Evolutionary conservation across 2,888 invertebrate genomes (phyloP), one percentile per base, ranked within the genome.

Genomic region (Lomographa bimaculata): DNA sequence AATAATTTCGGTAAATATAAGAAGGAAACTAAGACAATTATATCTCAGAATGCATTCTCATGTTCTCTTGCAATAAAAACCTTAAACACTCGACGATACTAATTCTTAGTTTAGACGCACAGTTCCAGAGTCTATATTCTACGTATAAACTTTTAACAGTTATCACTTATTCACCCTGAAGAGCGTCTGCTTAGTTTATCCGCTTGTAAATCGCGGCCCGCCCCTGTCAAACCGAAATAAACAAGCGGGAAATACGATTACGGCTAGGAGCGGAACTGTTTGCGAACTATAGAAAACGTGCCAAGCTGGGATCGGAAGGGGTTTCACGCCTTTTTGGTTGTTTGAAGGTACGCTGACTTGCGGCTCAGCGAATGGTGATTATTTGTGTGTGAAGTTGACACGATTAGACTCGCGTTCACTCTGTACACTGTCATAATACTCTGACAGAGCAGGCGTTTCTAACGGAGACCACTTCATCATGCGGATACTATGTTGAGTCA

Each of bases 231-330:
- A 76, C 69, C 64, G 70, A 75, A 75, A 74, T 71, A 79, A 77
- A 78, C 72, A 72, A 71, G 65, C 71, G 59, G 49, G 64, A 78
- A 79, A 80, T 73, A 75, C 71, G 72, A 79, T 79, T 76, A 79
- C 65, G 57, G 64, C 58, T 58, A 56, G 64, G 63, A 66, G 60
- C 70, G 69, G 67, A 74, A 73, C 70, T 82, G 80, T 81, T 83
- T 81, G 75, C 82, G 71, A 78, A 79, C 71, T 68, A 66, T 55
- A 48, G 64, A 54, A 64, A 54, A 76, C 74, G 73, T 76, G 62
- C 57, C 60, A 14, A 23, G 28, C 35, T 26, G 17, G 11, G 34
- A 29, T 34, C 38, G 29, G 21, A 21, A 37, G 24, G 28, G 36
- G 29, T 29, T 34, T 37, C 43, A 50, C 35, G 27, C 34, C 35